phyloP scores from a whole-genome alignment of 2,113 vertebrate genomes.

The Eclectus roratus region DNA sequence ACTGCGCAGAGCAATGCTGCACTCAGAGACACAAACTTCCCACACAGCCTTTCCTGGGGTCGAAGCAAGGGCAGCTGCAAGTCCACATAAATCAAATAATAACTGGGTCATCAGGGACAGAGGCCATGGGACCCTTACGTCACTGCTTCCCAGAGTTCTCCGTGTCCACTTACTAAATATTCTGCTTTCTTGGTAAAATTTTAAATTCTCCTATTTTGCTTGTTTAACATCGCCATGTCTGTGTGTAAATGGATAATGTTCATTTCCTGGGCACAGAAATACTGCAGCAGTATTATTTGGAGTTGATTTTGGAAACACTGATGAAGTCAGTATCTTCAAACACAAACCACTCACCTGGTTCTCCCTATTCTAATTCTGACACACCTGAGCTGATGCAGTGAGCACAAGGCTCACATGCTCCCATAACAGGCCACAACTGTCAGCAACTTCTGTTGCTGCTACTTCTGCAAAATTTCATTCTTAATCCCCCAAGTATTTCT shows the following conservation, averaged over 20 bases:
- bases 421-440: not conserved
- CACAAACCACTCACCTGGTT: not conserved
- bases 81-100: slow-evolving; percentile 77
- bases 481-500: not conserved
- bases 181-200: slow-evolving; percentile 50
- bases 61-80: slow-evolving; percentile 72
- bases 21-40: slow-evolving; percentile 75
- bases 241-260: not conserved
- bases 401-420: not conserved
- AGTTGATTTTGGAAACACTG: not conserved
- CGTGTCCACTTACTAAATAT: slow-evolving; percentile 40
- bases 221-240: not conserved
- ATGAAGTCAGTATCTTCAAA: not conserved
- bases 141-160: slow-evolving; percentile 66
- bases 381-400: not conserved
- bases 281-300: not conserved
- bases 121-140: slow-evolving; percentile 67
- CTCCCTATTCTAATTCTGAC: not conserved
- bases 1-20: slow-evolving; percentile 68
- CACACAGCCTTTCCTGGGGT: slow-evolving; percentile 72
- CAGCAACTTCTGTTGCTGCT: not conserved
- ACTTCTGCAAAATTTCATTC: not conserved
- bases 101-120: slow-evolving; percentile 73
- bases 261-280: not conserved
- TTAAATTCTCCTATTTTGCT: not conserved